Conservation (phyloP, 2,797 vertebrate genomes). For the Coregonus sp. region DNA sequence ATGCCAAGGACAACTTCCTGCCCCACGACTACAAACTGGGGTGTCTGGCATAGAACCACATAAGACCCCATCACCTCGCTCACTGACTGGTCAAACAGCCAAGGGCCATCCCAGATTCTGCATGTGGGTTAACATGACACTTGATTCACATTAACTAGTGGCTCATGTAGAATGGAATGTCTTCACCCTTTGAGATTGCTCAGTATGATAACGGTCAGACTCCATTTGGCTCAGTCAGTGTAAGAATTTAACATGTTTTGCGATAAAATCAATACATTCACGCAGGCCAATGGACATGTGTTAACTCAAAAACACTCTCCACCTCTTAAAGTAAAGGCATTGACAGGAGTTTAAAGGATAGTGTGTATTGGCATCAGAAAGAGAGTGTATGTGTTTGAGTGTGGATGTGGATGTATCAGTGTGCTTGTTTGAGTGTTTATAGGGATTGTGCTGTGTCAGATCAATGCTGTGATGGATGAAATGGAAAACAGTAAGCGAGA, state of each 20-base stretch:
- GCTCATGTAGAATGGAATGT: not conserved
- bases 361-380: not conserved
- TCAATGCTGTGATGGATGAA: not conserved
- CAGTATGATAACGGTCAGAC: too few species aligned
- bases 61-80: not conserved
- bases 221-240: not conserved
- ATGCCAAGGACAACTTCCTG: constrained; percentile 55
- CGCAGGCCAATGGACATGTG: not conserved
- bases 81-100: not conserved
- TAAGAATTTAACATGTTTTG: not conserved
- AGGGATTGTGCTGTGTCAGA: not conserved
- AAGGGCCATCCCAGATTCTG: not conserved
- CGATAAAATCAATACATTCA: not conserved
- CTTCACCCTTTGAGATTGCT: not conserved
- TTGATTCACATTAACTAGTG: not conserved
- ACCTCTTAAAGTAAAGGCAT: not conserved
- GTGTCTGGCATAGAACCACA: constrained; percentile 35
- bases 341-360: not conserved
- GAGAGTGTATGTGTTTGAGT: not conserved
- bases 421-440: not conserved
- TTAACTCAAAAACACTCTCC: not conserved
- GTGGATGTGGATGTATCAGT: not conserved
- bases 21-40: constrained; percentile 55
- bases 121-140: not conserved
- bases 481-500: not conserved